These are phyloP conservation scores for Mobula hypostoma DNA, from an alignment of 2,113 vertebrate species.

Conservation along the genomic window DNA sequence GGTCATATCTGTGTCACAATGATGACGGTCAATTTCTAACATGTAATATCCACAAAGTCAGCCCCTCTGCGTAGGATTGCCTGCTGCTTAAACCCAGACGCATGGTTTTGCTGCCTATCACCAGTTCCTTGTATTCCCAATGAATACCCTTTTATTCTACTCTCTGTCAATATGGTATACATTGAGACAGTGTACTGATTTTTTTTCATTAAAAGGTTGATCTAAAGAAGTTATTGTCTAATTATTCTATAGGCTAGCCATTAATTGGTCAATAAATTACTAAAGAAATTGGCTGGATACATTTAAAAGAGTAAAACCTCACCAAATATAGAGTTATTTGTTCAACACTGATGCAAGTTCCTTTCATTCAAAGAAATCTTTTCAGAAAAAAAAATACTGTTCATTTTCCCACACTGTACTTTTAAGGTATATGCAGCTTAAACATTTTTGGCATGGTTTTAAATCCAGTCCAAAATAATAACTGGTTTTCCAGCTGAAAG, in stretches of 20 bases:
- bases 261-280: background rate
- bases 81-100: too few species aligned
- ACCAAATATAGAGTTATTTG: too few species aligned
- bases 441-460: background rate
- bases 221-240: background rate
- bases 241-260: background rate
- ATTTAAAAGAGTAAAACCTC: background rate
- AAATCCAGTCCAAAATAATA: background rate
- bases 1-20: too few species aligned
- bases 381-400: background rate
- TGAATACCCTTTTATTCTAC: too few species aligned
- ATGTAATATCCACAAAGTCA: too few species aligned
- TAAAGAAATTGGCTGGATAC: background rate
- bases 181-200: background rate
- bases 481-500: background rate
- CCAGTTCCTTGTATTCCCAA: too few species aligned
- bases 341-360: background rate
- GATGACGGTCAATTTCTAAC: too few species aligned
- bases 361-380: background rate
- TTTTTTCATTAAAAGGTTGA: background rate
- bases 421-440: background rate
- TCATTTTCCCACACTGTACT: background rate
- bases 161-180: background rate
- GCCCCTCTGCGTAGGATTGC: too few species aligned
- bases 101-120: too few species aligned